These are phyloP conservation scores for Perognathus longimembris DNA, from an alignment of 2,113 vertebrate species.

Conservation along the genomic window DNA sequence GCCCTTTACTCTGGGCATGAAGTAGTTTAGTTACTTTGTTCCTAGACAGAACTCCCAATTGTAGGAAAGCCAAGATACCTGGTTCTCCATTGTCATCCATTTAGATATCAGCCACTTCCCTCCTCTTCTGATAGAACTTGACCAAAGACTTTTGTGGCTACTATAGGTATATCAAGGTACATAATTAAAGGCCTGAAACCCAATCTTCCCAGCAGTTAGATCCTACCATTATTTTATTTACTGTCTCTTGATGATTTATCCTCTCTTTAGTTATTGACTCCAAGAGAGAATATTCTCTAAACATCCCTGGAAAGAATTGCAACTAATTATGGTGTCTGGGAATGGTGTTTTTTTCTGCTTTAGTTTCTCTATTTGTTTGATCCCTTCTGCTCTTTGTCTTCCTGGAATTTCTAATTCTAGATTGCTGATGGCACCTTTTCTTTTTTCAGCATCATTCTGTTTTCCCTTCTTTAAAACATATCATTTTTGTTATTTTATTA, in stretches of 20 bases:
- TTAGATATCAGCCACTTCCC: neutral
- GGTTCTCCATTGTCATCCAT: neutral
- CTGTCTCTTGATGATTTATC: neutral
- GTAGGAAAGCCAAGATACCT: neutral
- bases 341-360: constrained; percentile 40
- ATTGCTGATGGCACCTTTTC: constrained; percentile 48
- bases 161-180: neutral
- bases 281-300: constrained; percentile 29
- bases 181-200: neutral
- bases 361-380: constrained; percentile 59
- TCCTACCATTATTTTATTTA: neutral
- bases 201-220: neutral
- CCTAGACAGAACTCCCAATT: neutral
- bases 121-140: neutral
- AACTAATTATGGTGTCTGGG: constrained; percentile 59
- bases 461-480: neutral
- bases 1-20: neutral
- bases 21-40: neutral
- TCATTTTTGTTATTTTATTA: constrained; percentile 56
- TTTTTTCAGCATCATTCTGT: constrained; percentile 44
- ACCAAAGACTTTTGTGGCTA: neutral
- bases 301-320: constrained; percentile 39
- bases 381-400: constrained; percentile 70
- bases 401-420: constrained; percentile 72
- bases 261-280: constrained; percentile 27